Evolutionary conservation across 2,888 invertebrate genomes (phyloP).

Genomic region (Muscina levida): DNA sequence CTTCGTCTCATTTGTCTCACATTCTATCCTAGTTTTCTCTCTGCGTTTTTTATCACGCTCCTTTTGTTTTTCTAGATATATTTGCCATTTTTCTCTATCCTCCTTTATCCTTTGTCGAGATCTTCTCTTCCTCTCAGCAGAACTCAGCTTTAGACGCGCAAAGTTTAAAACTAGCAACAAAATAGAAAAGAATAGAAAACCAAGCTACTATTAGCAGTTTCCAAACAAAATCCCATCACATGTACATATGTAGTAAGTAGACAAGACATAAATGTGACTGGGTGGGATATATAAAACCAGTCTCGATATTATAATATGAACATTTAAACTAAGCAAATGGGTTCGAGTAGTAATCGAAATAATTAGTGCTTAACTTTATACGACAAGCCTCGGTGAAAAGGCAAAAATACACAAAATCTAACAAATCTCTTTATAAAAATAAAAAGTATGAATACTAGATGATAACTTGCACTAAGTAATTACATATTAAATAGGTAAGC

Average conservation of each 20-base stretch:
- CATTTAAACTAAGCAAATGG: background rate
- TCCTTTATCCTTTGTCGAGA: background rate
- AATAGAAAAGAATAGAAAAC: background rate
- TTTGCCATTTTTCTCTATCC: background rate
- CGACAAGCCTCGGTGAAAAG: background rate
- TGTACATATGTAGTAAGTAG: background rate
- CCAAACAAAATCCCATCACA: slow-evolving; percentile 3
- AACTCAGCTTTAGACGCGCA: background rate
- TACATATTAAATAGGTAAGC: no score
- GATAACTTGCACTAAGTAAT: no score
- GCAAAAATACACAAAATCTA: no score
- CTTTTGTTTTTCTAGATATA: background rate
- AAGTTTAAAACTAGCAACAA: background rate
- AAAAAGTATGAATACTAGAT: no score
- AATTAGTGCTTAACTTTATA: background rate
- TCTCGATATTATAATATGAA: background rate
- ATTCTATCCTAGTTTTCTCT: background rate
- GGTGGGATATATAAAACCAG: background rate
- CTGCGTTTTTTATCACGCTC: background rate
- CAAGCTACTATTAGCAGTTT: background rate
- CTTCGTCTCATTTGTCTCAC: background rate
- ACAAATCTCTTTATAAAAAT: no score
- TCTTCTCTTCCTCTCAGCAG: background rate
- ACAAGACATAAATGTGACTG: background rate
- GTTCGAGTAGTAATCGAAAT: background rate